phyloP scores from a whole-genome alignment of 2,113 vertebrate genomes.

The Morone chrysops region DNA sequence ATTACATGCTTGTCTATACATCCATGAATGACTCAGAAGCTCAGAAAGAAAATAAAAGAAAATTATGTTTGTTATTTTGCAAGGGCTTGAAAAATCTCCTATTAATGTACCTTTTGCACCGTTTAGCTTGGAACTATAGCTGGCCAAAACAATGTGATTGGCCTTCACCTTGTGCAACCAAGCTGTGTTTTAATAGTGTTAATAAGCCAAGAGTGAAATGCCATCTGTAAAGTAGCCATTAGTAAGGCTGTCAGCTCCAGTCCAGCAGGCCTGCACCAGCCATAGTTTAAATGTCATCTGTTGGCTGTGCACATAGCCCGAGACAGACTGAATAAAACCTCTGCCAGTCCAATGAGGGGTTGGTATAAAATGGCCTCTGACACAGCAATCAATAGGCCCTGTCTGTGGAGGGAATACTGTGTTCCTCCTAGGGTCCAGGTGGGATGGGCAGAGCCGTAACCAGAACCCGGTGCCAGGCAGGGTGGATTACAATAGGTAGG shows the following conservation, averaged over 20 bases:
- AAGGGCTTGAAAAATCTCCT: conserved; percentile 18
- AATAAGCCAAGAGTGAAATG: conserved; percentile 78
- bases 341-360: conserved; percentile 63
- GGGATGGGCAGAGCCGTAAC: conserved; percentile 64
- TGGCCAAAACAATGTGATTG: conserved; percentile 53
- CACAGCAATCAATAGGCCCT: conserved; percentile 79
- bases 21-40: neutral
- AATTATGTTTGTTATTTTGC: conserved; percentile 17
- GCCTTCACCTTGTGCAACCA: conserved; percentile 60
- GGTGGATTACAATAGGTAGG: conserved; percentile 51
- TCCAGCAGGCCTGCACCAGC: conserved; percentile 47
- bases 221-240: conserved; percentile 79
- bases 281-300: conserved; percentile 78
- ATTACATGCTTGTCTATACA: conserved; percentile 11
- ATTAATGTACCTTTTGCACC: conserved; percentile 18
- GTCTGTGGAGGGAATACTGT: conserved; percentile 75
- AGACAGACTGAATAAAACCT: conserved; percentile 61
- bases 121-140: conserved; percentile 38
- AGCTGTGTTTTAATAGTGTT: conserved; percentile 75
- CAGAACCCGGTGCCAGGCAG: conserved; percentile 58
- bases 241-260: conserved; percentile 68
- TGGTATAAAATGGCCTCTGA: conserved; percentile 79
- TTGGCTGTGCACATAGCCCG: conserved; percentile 53
- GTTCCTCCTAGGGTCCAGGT: conserved; percentile 59
- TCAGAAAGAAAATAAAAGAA: conserved; percentile 10